Evolutionary conservation across 2,797 vertebrate species (phyloP).

Genomic region (Cirrhinus molitorella): DNA sequence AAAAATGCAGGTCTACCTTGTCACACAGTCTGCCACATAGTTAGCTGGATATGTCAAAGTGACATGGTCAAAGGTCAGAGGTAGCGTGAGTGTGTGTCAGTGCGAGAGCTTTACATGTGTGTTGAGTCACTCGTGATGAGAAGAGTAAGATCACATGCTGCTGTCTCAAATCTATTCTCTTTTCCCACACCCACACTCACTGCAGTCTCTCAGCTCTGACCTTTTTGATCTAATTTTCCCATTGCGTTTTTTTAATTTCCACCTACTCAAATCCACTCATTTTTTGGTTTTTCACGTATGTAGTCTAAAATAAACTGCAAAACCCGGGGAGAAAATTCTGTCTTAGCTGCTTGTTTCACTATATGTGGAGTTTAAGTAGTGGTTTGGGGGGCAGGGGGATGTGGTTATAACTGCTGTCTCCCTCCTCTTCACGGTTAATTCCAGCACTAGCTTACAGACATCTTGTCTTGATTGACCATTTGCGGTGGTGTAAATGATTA

Average conservation of each 20-base stretch:
- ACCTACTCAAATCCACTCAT: background rate
- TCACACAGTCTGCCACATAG: background rate
- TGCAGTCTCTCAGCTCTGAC: background rate
- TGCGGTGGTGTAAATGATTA: slow-evolving; percentile 53
- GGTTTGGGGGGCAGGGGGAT: slow-evolving; percentile 11
- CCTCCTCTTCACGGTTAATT: slow-evolving; percentile 32
- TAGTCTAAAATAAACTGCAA: background rate
- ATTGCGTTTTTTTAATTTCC: slow-evolving; percentile 3
- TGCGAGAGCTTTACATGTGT: background rate
- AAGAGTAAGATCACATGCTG: slow-evolving; percentile 15
- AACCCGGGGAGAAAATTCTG: background rate
- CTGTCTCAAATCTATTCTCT: slow-evolving; percentile 1
- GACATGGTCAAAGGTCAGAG: slow-evolving; percentile 6
- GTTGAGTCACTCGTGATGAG: slow-evolving; percentile 32
- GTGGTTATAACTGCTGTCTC: slow-evolving; percentile 33
- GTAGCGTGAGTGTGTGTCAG: background rate
- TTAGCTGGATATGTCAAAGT: background rate
- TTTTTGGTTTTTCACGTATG: background rate
- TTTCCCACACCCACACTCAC: slow-evolving; percentile 14
- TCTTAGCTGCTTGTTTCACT: slow-evolving; percentile 30
- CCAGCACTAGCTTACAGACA: slow-evolving; percentile 26
- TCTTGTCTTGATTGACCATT: slow-evolving; percentile 44
- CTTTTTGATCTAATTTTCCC: slow-evolving; percentile 3
- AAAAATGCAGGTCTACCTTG: background rate
- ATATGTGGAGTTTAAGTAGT: slow-evolving; percentile 33